phyloP scores from a whole-genome alignment of 2,888 invertebrate species.

The Graphium colonna region DNA sequence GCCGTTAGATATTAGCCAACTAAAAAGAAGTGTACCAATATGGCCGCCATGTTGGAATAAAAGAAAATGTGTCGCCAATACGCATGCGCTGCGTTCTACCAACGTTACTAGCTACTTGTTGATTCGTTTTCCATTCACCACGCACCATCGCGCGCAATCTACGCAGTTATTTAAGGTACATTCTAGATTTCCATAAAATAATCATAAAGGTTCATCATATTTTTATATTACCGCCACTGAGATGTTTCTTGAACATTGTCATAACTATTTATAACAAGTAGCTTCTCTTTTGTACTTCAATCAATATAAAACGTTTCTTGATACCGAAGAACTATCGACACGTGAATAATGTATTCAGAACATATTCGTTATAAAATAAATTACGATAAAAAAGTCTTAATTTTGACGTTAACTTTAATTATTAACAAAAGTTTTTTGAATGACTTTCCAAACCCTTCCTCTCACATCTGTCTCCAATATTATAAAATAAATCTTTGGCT shows the following conservation, averaged over 20 bases:
- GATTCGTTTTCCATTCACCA: slow-evolving; percentile 69
- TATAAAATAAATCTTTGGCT: too few relatives aligned
- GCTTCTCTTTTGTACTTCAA: neutral
- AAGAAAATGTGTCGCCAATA: slow-evolving; percentile 29
- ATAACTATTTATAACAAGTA: neutral
- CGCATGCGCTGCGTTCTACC: slow-evolving; percentile 49
- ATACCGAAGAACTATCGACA: too few relatives aligned
- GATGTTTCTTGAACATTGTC: neutral
- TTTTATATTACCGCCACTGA: neutral
- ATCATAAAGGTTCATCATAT: neutral
- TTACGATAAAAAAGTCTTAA: too few relatives aligned
- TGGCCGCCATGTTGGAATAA: slow-evolving; percentile 52
- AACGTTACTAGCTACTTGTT: slow-evolving; percentile 63
- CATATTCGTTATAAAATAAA: too few relatives aligned
- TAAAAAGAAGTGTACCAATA: slow-evolving; percentile 24
- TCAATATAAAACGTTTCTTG: too few relatives aligned
- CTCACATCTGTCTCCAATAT: too few relatives aligned
- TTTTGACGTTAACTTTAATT: too few relatives aligned
- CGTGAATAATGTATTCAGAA: too few relatives aligned
- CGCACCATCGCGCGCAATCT: slow-evolving; percentile 59
- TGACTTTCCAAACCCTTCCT: too few relatives aligned
- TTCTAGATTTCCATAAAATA: slow-evolving; percentile 9
- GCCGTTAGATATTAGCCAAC: slow-evolving; percentile 12
- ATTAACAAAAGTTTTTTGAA: too few relatives aligned
- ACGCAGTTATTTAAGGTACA: slow-evolving; percentile 42